Conservation (phyloP, 2,888 invertebrate species). For the Eupithecia tripunctaria region DNA sequence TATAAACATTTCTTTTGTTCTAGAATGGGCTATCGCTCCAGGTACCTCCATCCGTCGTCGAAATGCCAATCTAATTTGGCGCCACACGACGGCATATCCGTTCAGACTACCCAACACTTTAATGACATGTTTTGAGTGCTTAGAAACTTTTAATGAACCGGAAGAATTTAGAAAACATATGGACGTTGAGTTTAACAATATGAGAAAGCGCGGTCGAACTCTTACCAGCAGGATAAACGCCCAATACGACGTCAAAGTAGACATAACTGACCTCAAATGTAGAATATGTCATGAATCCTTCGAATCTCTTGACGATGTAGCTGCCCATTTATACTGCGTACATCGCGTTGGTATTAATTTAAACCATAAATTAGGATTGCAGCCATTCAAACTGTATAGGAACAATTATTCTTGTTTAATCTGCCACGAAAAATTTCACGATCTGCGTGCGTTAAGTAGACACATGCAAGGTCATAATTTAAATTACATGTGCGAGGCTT, state of each 20-base stretch:
- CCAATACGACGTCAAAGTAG: constrained; percentile 41
- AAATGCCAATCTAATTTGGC: constrained; percentile 56
- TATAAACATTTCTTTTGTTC: constrained; percentile 57
- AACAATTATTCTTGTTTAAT: constrained; percentile 35
- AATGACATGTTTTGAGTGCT: constrained; percentile 54
- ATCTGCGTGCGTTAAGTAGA: constrained; percentile 38
- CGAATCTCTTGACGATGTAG: constrained; percentile 47
- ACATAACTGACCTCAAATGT: constrained; percentile 50
- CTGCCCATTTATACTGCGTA: constrained; percentile 49
- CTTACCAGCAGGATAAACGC: constrained; percentile 19
- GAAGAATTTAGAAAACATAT: constrained; percentile 55
- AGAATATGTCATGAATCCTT: constrained; percentile 48
- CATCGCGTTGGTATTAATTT: constrained; percentile 45
- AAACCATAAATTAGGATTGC: constrained; percentile 49
- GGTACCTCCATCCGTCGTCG: constrained; percentile 49
- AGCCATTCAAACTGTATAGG: constrained; percentile 41
- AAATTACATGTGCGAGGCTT: constrained; percentile 42
- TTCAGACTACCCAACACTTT: constrained; percentile 54
- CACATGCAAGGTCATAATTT: constrained; percentile 40
- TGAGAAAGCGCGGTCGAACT: constrained; percentile 12
- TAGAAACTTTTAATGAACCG: constrained; percentile 52
- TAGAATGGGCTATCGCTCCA: constrained; percentile 50
- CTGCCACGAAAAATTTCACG: constrained; percentile 38
- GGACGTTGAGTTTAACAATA: constrained; percentile 43
- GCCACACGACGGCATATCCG: constrained; percentile 58